Conservation (phyloP, 1,140 invertebrate species). For the Campoletis sonorensis region DNA sequence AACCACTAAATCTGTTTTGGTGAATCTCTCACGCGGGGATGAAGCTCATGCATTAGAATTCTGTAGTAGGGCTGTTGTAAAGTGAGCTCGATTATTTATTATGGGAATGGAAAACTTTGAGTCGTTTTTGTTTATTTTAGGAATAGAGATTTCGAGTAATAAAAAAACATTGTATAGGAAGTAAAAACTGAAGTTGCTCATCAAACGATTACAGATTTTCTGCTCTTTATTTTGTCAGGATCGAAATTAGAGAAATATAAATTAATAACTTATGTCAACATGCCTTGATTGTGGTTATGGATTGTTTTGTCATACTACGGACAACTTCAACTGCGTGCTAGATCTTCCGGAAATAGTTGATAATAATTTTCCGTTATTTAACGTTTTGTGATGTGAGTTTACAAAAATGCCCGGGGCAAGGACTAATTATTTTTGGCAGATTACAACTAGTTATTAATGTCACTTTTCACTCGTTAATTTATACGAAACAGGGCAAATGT, state of each 20-base stretch:
- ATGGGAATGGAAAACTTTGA: too few relatives aligned
- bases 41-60: too few relatives aligned
- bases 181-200: constrained; percentile 7
- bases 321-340: too few relatives aligned
- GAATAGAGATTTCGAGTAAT: too few relatives aligned
- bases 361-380: background rate
- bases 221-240: background rate
- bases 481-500: background rate
- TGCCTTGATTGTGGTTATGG: too few relatives aligned
- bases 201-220: background rate
- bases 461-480: background rate
- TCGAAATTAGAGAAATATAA: background rate
- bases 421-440: background rate
- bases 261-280: background rate
- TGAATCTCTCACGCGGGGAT: too few relatives aligned
- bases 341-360: too few relatives aligned
- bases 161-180: background rate
- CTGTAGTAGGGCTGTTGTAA: too few relatives aligned
- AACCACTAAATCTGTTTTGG: too few relatives aligned
- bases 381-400: background rate
- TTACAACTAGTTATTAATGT: background rate
- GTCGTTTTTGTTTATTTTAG: too few relatives aligned
- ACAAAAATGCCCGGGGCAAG: background rate
- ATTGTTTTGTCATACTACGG: background rate
- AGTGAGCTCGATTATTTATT: too few relatives aligned